Evolutionary conservation across 2,888 invertebrate species (phyloP), one percentile per base, ranked within the genome.

Genomic region (Idaea straminata): DNA sequence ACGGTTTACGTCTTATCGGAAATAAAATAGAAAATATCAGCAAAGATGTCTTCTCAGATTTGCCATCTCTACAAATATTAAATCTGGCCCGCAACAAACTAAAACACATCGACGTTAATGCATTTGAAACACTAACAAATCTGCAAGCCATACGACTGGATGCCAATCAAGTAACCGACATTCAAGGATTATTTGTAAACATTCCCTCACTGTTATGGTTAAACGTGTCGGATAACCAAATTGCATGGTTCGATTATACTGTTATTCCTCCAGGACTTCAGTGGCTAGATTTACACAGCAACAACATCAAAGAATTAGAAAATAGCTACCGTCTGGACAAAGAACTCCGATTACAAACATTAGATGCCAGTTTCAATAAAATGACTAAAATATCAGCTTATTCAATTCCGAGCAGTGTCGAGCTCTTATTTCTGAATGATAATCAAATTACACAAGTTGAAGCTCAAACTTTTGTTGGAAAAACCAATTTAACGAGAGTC

Each of bases 341-440:
- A 79, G 95, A 96, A 79, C 90, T 97, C 59, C 94, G 95, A 47
- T 92, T 98, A 66, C 96, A 97, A 88, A 97, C 97, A 61, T 92
- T 98, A 73, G 98, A 98, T 82, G 96, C 96, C n/a, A 97, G 98
- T 85, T 97, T 97, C 86, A 98, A 98, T 92, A 96, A 96, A 87
- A 94, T 98, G 82, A 95, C 95, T 66, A 95, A 95, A 89, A 95
- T 98, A 77, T 95, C 95, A 64, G 94, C 96, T 34, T 94, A 93
- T 72, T 95, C 96, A 58, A 95, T 98, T 74, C 98, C 98, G 58
- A 96, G 96, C 86, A 96, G 96, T 81, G 95, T 98, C 64, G 97
- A 98, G 87, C 91, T 97, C 77, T 93, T 98, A 77, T 97, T 97
- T 89, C 93, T 98, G 76, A 97, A 98, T 89, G 97, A 98, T 92